Evolutionary conservation across 2,888 invertebrate species (phyloP), one percentile per base, ranked within the genome.

Genomic region (Polietes domitor): DNA sequence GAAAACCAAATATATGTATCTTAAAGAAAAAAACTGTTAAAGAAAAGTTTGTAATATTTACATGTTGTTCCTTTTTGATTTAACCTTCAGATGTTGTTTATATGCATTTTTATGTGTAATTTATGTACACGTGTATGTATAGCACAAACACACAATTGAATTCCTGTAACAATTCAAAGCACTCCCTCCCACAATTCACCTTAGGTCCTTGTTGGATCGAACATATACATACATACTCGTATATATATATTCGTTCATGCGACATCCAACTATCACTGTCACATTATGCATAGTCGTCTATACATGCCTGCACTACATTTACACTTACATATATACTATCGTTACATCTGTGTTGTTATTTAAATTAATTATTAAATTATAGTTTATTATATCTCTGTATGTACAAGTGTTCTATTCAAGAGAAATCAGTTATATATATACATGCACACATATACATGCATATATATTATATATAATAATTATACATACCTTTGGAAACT

Each of bases 331-430:
- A 74, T 43, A 72, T 70, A 70, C 58, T 73, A 72, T 76, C 43
- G 84, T 84, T 84, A 68, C 55, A 78, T 83, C 76, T 81, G 72
- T 76, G 84, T 81, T 84, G 84, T 81, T 84, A 78, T 68, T 71
- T 24, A 73, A 58, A 58, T 17, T 17, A 61, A 28, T 63, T 63
- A 70, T 75, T 75, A 76, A 78, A 79, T 79, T 83, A 83, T 80
- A 73, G 68, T 83, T 78, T 84, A 68, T 68, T 81, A 80, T n/a
- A 55, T 80, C 80, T 80, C 80, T 78, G 81, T 84, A 78, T 81
- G 77, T 83, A 83, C 73, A 83, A 83, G 80, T 83, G 74, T 84
- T 78, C 68, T 72, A 79, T 75, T 79, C 21, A 55, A 61, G 63
- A 41, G 37, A 43, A 24, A 58, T 17, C 53, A 43, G 26, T 7